Percentiles rank a stretch among this genome's conserved stretches.
phyloP scores from a whole-genome alignment of 2,888 invertebrate species.

The Rhorus exstirpatorius region DNA sequence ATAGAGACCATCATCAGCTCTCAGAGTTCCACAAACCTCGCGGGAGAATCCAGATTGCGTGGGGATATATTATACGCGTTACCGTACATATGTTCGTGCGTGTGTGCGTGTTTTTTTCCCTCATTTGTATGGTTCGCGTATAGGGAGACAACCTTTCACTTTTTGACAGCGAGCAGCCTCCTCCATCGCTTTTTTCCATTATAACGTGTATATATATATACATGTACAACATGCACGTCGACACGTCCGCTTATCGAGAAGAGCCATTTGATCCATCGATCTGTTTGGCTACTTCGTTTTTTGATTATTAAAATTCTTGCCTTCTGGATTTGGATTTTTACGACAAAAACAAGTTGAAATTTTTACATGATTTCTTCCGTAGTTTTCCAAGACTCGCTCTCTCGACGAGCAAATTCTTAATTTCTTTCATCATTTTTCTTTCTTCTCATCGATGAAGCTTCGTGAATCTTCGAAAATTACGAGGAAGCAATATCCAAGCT shows the following conservation, averaged over 20 bases:
- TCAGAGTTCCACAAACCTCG: constrained; percentile 39
- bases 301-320: neutral
- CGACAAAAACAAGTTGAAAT: no score
- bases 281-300: neutral
- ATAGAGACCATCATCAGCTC: constrained; percentile 42
- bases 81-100: constrained; percentile 23
- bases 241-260: constrained; percentile 35
- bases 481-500: no score
- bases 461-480: no score
- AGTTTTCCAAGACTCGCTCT: no score
- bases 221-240: constrained; percentile 3
- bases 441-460: no score
- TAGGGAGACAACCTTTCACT: constrained; percentile 83
- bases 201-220: constrained; percentile 35
- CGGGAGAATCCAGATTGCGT: constrained; percentile 75
- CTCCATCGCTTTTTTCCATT: constrained; percentile 45
- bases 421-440: no score
- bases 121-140: constrained; percentile 41
- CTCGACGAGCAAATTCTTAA: no score
- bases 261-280: constrained; percentile 18
- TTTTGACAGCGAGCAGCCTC: constrained; percentile 78
- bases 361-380: no score
- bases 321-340: no score
- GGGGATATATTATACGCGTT: constrained; percentile 71
- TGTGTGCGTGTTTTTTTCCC: constrained; percentile 44